A percentile compares a stretch with the other conserved stretches of the same genome.
phyloP scores from a whole-genome alignment of 2,888 invertebrate species.

The Ctena decussata region DNA sequence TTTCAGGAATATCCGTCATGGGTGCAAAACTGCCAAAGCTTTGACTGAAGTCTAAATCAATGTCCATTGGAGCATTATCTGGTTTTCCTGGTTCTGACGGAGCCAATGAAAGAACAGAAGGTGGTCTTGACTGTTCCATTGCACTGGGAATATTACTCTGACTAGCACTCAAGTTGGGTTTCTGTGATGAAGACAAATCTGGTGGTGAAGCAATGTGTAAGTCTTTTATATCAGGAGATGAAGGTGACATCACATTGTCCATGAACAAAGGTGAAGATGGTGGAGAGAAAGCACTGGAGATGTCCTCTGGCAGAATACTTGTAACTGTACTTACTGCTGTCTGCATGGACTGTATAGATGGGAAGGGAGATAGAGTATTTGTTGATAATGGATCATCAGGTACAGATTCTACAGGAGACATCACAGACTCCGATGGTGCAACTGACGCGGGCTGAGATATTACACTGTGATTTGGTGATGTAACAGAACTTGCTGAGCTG shows the following conservation, averaged over 20 bases:
- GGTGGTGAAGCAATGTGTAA: conserved; percentile 71
- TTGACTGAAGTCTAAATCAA: conserved; percentile 59
- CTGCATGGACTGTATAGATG: conserved; percentile 71
- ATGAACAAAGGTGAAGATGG: conserved; percentile 78
- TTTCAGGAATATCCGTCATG: neutral
- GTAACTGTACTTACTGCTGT: conserved; percentile 69
- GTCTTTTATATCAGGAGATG: conserved; percentile 83
- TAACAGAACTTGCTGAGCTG: conserved; percentile 48
- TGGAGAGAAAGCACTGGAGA: conserved; percentile 68
- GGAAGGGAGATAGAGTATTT: conserved; percentile 64
- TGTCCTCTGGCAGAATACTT: conserved; percentile 58
- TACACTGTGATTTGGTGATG: conserved; percentile 33
- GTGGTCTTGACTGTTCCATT: conserved; percentile 83
- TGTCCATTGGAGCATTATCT: conserved; percentile 64
- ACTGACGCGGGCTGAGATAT: conserved; percentile 41
- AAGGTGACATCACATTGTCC: conserved; percentile 72
- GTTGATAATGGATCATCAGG: conserved; percentile 60
- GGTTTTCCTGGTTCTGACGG: conserved; percentile 66
- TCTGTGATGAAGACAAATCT: conserved; percentile 42
- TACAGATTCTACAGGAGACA: conserved; percentile 59
- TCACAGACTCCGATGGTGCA: conserved; percentile 49
- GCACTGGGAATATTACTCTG: conserved; percentile 67
- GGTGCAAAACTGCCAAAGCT: conserved; percentile 9
- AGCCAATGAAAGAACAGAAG: conserved; percentile 79
- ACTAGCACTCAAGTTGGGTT: conserved; percentile 34